phyloP scores from a whole-genome alignment of 2,113 vertebrate genomes.

The Eclectus roratus region DNA sequence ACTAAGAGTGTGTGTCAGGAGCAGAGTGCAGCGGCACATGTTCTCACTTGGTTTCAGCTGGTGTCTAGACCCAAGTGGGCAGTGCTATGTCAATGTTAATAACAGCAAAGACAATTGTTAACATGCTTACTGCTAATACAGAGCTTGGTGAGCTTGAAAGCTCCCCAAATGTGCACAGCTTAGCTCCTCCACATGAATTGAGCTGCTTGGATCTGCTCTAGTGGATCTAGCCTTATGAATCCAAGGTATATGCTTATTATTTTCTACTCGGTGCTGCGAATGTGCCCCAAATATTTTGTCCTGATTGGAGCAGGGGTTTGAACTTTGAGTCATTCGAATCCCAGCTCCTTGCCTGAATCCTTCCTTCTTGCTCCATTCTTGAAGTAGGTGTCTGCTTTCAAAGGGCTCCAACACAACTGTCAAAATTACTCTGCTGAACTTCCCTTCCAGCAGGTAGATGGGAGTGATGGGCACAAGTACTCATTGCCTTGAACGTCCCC shows the following conservation, averaged over 20 bases:
- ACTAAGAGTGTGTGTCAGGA: not conserved
- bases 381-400: not conserved
- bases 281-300: not conserved
- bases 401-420: not conserved
- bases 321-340: not conserved
- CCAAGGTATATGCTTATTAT: rapidly evolving
- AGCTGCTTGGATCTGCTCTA: not conserved
- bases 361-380: not conserved
- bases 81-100: not conserved
- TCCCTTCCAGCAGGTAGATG: not conserved
- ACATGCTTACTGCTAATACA: not conserved
- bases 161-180: not conserved
- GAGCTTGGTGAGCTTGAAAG: not conserved
- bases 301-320: not conserved
- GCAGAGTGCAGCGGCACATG: not conserved
- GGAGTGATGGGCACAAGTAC: not conserved
- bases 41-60: not conserved
- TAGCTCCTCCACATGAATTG: not conserved
- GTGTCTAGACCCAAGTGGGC: not conserved
- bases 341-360: not conserved
- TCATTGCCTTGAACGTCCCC: not conserved
- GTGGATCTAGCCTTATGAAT: not conserved
- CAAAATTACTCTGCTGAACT: not conserved
- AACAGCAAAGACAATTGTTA: not conserved
- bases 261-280: not conserved